Percentiles rank a stretch among this genome's conserved stretches.
phyloP scores from a whole-genome alignment of 2,888 invertebrate genomes.

The Drosophila flavopinicola region DNA sequence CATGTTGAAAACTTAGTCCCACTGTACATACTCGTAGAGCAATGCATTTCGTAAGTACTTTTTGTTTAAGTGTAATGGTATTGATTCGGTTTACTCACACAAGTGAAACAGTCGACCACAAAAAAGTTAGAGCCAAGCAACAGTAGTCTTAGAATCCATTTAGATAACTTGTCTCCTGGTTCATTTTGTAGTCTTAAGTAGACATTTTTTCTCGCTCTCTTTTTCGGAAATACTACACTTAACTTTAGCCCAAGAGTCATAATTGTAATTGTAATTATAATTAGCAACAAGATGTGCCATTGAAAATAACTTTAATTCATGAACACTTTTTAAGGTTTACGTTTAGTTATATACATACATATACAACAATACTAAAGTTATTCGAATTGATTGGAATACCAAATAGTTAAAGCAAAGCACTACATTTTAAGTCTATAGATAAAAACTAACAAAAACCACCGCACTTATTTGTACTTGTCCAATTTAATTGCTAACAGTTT shows the following conservation, averaged over 20 bases:
- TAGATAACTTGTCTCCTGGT: background rate
- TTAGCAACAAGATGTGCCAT: conserved; percentile 66
- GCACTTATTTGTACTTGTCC: conserved; percentile 72
- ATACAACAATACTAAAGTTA: conserved; percentile 55
- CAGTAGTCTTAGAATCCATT: background rate
- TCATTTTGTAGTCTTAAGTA: conserved; percentile 29
- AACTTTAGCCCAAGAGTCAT: conserved; percentile 22
- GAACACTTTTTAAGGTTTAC: conserved; percentile 48
- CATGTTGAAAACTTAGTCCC: conserved; percentile 56
- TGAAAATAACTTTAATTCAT: conserved; percentile 58
- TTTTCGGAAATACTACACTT: conserved; percentile 11
- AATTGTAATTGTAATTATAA: conserved; percentile 20
- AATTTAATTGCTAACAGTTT: conserved; percentile 41
- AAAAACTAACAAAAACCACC: conserved; percentile 61
- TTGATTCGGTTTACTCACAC: conserved; percentile 8
- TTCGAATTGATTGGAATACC: conserved; percentile 27
- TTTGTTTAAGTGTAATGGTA: conserved; percentile 23
- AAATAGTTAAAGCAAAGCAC: conserved; percentile 64
- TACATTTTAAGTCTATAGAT: conserved; percentile 42
- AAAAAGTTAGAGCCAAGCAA: conserved; percentile 21
- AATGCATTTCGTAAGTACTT: conserved; percentile 63
- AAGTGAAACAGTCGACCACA: conserved; percentile 16
- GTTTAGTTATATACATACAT: conserved; percentile 48
- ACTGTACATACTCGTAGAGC: conserved; percentile 68
- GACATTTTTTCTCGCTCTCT: conserved; percentile 10